phyloP scores from a whole-genome alignment of 2,797 vertebrate genomes.

The Moxostoma hubbsi region DNA sequence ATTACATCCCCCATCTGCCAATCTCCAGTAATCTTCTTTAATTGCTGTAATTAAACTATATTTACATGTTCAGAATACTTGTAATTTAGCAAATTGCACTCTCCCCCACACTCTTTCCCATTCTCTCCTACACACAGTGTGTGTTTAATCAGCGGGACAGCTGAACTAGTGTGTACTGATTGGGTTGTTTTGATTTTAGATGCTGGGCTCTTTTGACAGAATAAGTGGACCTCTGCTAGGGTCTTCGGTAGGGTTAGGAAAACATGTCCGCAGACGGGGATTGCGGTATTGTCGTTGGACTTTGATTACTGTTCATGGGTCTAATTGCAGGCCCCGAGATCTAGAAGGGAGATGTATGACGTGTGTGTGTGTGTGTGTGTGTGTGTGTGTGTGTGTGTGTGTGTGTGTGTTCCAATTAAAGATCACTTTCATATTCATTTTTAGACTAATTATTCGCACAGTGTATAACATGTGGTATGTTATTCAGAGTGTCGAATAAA shows the following conservation, averaged over 20 bases:
- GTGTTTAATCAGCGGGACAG: conserved; percentile 98
- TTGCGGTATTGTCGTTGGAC: conserved; percentile 91
- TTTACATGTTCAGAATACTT: conserved; percentile 99
- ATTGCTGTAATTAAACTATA: conserved; percentile 99
- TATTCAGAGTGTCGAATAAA: conserved; percentile 27
- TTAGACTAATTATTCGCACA: not conserved
- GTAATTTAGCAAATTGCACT: conserved; percentile 99
- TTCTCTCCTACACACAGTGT: conserved; percentile 63
- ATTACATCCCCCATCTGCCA: conserved; percentile 99
- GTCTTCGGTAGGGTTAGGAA: conserved; percentile 92
- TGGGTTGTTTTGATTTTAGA: conserved; percentile 97
- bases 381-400: conserved; percentile 48
- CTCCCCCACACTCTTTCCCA: conserved; percentile 74
- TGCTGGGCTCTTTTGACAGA: conserved; percentile 92
- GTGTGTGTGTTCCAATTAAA: conserved; percentile 40
- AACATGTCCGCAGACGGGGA: conserved; percentile 86
- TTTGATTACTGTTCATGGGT: conserved; percentile 90
- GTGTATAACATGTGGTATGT: conserved; percentile 35
- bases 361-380: conserved; percentile 50
- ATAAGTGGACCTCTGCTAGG: conserved; percentile 97
- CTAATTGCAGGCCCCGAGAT: conserved; percentile 88
- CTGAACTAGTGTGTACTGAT: conserved; percentile 91
- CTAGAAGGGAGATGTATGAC: conserved; percentile 77
- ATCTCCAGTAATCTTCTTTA: conserved; percentile 99
- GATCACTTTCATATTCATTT: conserved; percentile 28